A percentile compares a stretch with the other conserved stretches of the same genome.
phyloP scores from a whole-genome alignment of 2,797 vertebrate genomes.

The Gymnopithys bicolor region DNA sequence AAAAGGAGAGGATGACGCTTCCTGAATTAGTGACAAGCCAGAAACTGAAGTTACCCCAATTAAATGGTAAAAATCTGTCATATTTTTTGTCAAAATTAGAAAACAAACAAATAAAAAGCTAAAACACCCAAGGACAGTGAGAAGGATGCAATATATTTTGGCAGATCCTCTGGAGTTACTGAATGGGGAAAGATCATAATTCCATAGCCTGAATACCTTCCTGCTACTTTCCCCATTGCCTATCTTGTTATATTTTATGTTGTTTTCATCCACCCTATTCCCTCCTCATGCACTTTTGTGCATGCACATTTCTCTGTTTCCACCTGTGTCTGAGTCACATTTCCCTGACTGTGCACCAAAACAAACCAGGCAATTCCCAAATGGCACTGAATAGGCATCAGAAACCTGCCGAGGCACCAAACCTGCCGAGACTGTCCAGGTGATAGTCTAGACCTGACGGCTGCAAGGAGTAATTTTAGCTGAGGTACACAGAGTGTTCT shows the following conservation, averaged over 20 bases:
- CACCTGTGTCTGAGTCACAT: background rate
- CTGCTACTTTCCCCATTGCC: background rate
- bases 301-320: background rate
- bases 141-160: background rate
- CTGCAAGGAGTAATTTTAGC: background rate
- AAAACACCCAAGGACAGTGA: background rate
- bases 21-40: background rate
- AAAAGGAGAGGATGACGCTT: background rate
- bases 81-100: background rate
- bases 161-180: background rate
- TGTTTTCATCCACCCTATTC: background rate
- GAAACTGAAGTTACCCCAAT: background rate
- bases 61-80: background rate
- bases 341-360: background rate
- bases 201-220: background rate
- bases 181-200: accelerated
- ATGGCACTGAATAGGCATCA: too few relatives aligned
- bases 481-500: background rate
- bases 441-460: background rate
- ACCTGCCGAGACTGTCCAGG: background rate
- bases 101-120: background rate
- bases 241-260: accelerated
- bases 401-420: background rate
- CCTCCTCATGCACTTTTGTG: background rate
- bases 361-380: background rate